Evolutionary conservation across 2,888 invertebrate species (phyloP), one percentile per base, ranked within the genome.

Genomic region (Germaria angustata): DNA sequence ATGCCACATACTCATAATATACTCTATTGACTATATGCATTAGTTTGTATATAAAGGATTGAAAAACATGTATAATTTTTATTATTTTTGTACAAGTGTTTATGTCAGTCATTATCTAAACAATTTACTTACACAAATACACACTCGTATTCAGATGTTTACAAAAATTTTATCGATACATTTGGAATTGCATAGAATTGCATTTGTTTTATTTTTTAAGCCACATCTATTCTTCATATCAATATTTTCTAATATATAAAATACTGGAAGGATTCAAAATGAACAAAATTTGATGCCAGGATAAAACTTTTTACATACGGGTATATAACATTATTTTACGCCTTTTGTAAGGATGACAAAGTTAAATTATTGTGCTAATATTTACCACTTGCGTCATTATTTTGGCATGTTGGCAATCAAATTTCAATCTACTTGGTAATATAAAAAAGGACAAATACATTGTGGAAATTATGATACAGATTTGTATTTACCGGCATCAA

Each of bases 21-120:
- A 63, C n/a, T 66, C 13, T 4, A 9, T 28, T 28, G 28, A 5
- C 3, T 28, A 28, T 28, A 6, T 2, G 51, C 11, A 72, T 20
- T 28, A 15, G 28, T 34, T 17, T 41, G 4, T 44, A 9, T 36
- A 22, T 46, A 49, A 51, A 15, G 44, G 55, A 57, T 20, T 46
- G 17, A 66, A n/a, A n/a, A n/a, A n/a, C n/a, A 20, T 44, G n/a
- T 24, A 32, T 57, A 72, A 41, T 66, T 41, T 77, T 69, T 68
- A 71, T 69, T 73, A 66, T 57, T 66, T 77, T 69, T 24, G 28
- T 28, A 5, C 28, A 28, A 5, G 36, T 75, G 68, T 32, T 34
- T 59, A 69, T 68, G 61, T 77, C 49, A 72, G 34, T 55, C 53
- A 49, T 76, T 55, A 22, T 44, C 41, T 55, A 7, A 7, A 28